Percentiles rank a stretch among this genome's conserved stretches.
Conservation (phyloP, 2,113 vertebrate genomes). For the Lepus timidus region DNA sequence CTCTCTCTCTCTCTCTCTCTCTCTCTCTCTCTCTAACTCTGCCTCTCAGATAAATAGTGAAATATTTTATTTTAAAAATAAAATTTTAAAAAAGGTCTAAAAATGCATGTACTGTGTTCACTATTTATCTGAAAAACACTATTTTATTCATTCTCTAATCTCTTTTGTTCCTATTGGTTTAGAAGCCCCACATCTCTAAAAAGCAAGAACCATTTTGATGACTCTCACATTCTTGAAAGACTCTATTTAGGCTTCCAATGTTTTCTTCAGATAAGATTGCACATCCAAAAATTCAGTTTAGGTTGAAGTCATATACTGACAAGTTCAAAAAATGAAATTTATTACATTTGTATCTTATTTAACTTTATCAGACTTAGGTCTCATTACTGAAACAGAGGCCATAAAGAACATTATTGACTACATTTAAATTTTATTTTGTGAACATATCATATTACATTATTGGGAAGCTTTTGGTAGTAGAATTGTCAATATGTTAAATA, state of each 20-base stretch:
- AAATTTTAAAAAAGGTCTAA: not conserved
- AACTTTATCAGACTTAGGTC: not conserved
- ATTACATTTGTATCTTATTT: not conserved
- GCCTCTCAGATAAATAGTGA: no score
- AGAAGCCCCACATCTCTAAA: conserved; percentile 20
- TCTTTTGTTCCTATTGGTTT: not conserved
- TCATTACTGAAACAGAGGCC: not conserved
- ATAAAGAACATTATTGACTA: conserved; percentile 14
- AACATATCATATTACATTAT: not conserved
- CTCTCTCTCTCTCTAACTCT: no score
- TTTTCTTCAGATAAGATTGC: conserved; percentile 23
- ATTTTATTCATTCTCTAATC: not conserved
- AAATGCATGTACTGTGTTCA: not conserved
- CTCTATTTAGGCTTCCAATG: not conserved
- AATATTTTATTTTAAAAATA: no score
- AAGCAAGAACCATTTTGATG: not conserved
- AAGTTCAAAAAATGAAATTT: conserved; percentile 1
- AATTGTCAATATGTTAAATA: conserved; percentile 1
- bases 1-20: no score
- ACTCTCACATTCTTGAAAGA: not conserved
- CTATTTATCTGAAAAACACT: not conserved
- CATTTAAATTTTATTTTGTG: conserved; percentile 13
- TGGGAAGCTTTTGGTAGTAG: not conserved
- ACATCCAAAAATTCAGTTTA: not conserved
- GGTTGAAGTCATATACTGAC: not conserved